Evolutionary conservation across 2,113 vertebrate genomes (phyloP).

Genomic region (Phodopus roborovskii): DNA sequence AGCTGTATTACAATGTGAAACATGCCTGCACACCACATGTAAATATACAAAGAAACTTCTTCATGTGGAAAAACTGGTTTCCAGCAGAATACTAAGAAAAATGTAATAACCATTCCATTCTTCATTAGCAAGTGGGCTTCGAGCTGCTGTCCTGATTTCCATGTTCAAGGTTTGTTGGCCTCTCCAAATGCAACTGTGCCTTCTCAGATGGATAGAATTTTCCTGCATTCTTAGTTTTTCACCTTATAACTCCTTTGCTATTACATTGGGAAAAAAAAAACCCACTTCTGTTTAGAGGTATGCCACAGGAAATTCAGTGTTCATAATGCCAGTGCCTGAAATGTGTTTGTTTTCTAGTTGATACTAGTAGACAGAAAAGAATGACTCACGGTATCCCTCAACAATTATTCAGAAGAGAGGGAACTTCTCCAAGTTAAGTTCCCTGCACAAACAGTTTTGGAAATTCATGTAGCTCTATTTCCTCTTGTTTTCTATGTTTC

Average conservation of each 20-base stretch:
- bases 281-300: background rate
- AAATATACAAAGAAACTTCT: background rate
- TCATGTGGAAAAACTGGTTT: background rate
- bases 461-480: conserved; percentile 14
- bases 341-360: background rate
- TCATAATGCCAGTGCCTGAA: background rate
- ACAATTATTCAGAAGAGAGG: background rate
- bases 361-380: background rate
- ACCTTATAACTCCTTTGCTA: background rate
- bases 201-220: background rate
- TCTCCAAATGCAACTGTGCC: background rate
- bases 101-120: background rate
- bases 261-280: background rate
- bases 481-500: background rate
- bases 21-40: background rate
- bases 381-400: background rate
- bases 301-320: background rate
- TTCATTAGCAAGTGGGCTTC: background rate
- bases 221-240: background rate
- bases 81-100: background rate
- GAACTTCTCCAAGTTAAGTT: background rate
- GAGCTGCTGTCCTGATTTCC: conserved; percentile 3
- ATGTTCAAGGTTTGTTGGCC: background rate
- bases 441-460: conserved; percentile 25
- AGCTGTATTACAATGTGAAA: background rate